Conservation (phyloP, 2,888 invertebrate genomes). For the Tenthredo scrophulariae region DNA sequence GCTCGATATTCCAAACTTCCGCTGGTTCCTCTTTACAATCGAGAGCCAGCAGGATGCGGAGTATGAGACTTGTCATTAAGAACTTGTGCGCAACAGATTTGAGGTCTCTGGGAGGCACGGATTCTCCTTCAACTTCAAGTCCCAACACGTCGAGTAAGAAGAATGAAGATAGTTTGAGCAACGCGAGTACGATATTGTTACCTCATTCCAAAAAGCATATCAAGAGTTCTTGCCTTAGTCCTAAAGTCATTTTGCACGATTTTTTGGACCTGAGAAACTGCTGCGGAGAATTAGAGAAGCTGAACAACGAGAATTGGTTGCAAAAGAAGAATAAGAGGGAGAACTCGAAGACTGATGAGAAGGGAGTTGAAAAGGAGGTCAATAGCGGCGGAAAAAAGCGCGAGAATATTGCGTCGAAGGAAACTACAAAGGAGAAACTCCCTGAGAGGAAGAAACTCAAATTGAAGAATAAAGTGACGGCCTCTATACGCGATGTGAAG, state of each 20-base stretch:
- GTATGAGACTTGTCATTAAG: background rate
- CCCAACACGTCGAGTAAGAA: background rate
- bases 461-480: background rate
- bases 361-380: background rate
- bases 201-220: too few species aligned
- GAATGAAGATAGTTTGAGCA: background rate
- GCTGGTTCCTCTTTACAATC: background rate
- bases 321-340: background rate
- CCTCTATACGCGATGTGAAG: background rate
- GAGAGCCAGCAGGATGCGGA: background rate
- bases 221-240: background rate
- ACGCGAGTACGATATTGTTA: background rate
- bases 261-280: slow-evolving; percentile 30
- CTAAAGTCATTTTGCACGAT: slow-evolving; percentile 28
- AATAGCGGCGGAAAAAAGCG: slow-evolving; percentile 11
- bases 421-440: background rate
- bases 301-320: slow-evolving; percentile 10
- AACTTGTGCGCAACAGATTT: slow-evolving; percentile 23
- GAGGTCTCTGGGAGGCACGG: background rate
- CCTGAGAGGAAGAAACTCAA: background rate
- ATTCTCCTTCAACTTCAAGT: background rate
- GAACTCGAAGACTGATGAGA: background rate
- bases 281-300: slow-evolving; percentile 1
- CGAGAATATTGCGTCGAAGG: too few species aligned
- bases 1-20: background rate